These are phyloP conservation scores for Cossypha niveicapilla DNA, from an alignment of 2,797 vertebrate species.

Conservation along the genomic window DNA sequence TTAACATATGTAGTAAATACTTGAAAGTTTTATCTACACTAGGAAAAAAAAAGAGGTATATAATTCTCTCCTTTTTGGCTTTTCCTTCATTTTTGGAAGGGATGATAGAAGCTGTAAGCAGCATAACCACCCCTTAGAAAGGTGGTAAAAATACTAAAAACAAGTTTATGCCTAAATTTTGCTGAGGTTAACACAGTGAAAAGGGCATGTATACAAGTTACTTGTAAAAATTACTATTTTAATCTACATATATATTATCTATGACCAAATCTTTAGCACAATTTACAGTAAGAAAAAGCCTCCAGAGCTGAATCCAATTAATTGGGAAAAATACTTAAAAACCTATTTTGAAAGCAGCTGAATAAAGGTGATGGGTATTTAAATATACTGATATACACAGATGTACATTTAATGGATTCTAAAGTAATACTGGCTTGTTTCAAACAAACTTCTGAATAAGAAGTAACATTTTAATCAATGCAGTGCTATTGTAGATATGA, in stretches of 20 bases:
- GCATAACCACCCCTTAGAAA: not conserved
- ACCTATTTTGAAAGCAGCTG: not conserved
- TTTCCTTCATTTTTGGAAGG: not conserved
- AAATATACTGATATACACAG: not conserved
- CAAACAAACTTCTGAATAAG: conserved; percentile 2
- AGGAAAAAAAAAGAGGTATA: not conserved
- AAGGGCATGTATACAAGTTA: not conserved
- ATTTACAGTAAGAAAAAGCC: not conserved
- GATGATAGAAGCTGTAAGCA: not conserved
- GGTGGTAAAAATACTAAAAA: not conserved
- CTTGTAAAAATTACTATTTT: not conserved
- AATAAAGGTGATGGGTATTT: not conserved
- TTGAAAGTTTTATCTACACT: conserved; percentile 51
- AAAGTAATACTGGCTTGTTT: not conserved
- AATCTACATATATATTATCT: not conserved
- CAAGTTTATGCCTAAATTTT: not conserved
- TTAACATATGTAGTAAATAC: conserved; percentile 71
- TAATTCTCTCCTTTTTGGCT: not conserved
- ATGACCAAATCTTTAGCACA: not conserved
- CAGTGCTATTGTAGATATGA: not conserved
- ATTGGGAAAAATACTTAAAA: conserved; percentile 1
- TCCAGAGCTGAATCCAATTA: not conserved
- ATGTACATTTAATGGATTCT: not conserved
- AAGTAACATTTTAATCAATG: conserved; percentile 3
- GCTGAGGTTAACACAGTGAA: not conserved